A percentile compares a stretch with the other conserved stretches of the same genome.
Conservation (phyloP, 2,113 vertebrate species). For the Ardeotis arabs region DNA sequence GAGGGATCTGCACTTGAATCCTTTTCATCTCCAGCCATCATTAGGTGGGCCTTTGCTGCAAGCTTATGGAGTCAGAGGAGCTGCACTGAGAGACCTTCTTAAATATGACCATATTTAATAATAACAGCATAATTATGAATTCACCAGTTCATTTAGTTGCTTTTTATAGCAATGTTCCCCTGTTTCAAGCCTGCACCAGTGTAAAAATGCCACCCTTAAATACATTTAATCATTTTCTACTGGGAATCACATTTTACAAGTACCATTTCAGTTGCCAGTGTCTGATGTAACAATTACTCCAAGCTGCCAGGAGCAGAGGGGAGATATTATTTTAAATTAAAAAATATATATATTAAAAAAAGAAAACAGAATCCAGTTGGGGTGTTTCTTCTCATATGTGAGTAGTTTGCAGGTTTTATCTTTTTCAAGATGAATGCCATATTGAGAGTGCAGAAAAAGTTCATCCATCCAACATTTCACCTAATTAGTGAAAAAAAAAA, state of each 20-base stretch:
- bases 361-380: neutral
- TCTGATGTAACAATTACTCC: neutral
- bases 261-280: neutral
- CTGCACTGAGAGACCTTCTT: neutral
- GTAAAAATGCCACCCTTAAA: neutral
- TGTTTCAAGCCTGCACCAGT: neutral
- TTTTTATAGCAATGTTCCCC: neutral
- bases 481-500: neutral
- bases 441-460: neutral
- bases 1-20: conserved; percentile 2
- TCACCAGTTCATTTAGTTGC: neutral
- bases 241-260: conserved; percentile 2
- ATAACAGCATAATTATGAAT: neutral
- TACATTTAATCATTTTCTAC: neutral
- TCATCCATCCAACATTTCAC: neutral
- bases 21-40: neutral
- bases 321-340: neutral
- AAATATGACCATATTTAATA: conserved; percentile 21
- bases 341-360: neutral
- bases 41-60: conserved; percentile 10
- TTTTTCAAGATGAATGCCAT: neutral
- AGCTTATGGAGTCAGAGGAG: neutral
- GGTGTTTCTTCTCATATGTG: neutral
- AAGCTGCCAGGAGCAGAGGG: neutral
- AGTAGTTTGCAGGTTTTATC: neutral